A percentile compares a stretch with the other conserved stretches of the same genome.
These are phyloP conservation scores for Sebastes kiyomatsui DNA, from an alignment of 2,797 vertebrate species.

Conservation along the genomic window DNA sequence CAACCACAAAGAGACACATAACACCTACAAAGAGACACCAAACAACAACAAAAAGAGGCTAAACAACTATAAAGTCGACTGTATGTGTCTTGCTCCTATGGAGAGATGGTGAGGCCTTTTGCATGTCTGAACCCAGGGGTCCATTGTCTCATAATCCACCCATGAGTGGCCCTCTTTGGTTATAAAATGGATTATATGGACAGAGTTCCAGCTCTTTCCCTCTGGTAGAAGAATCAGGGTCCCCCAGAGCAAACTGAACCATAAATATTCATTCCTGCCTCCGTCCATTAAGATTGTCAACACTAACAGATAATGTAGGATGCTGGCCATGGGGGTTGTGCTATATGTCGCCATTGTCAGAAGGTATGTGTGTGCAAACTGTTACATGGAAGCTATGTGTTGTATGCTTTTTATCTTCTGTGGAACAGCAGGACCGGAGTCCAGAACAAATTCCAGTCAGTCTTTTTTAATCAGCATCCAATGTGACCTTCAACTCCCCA, in stretches of 20 bases:
- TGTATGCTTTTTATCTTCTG: background rate
- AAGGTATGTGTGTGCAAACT: background rate
- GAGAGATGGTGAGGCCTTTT: too few species aligned
- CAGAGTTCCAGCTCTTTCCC: background rate
- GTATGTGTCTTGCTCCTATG: too few species aligned
- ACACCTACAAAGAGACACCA: too few species aligned
- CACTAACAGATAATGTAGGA: background rate
- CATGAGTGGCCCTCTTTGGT: background rate
- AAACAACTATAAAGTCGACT: too few species aligned
- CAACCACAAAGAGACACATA: too few species aligned
- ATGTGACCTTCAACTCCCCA: slow-evolving; percentile 25
- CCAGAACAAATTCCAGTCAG: background rate
- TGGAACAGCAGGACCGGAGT: background rate
- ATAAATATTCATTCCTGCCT: background rate
- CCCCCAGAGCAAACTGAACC: background rate
- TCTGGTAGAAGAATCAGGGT: background rate
- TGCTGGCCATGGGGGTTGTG: background rate
- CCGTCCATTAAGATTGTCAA: background rate
- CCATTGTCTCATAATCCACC: too few species aligned
- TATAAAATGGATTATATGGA: background rate
- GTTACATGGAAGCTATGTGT: background rate
- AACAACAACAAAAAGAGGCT: too few species aligned
- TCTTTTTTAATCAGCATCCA: slow-evolving; percentile 29
- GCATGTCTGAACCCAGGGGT: too few species aligned
- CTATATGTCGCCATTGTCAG: background rate